phyloP scores from a whole-genome alignment of 1,140 invertebrate genomes.

The Rhopalosiphum maidis region DNA sequence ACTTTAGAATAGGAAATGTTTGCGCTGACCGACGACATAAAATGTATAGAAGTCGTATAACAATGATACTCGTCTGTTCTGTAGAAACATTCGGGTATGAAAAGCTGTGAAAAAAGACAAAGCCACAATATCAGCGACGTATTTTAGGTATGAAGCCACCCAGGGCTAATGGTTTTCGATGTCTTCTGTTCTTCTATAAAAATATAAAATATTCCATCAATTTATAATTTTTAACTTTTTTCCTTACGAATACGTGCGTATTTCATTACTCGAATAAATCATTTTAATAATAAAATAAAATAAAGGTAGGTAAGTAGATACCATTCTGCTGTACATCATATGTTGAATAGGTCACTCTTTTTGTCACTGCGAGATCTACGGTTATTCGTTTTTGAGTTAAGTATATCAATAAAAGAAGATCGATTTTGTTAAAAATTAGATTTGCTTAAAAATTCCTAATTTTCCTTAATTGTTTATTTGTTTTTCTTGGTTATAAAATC shows the following conservation, averaged over 20 bases:
- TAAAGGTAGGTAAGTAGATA: no score
- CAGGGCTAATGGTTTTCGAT: slow-evolving; percentile 16
- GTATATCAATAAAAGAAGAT: no score
- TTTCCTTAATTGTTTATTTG: no score
- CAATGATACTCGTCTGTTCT: slow-evolving; percentile 37
- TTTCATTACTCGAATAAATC: background rate
- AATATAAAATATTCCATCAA: background rate
- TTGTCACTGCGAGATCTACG: no score
- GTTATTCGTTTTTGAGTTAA: no score
- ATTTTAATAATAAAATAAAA: no score
- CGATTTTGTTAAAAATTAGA: no score
- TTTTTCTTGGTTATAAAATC: no score
- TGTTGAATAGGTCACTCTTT: no score
- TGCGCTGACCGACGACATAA: slow-evolving; percentile 9
- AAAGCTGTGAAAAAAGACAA: background rate
- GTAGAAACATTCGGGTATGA: background rate
- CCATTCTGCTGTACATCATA: no score
- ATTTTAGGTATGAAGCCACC: background rate
- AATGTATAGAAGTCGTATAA: slow-evolving; percentile 31
- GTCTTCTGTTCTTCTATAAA: background rate
- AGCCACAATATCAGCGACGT: background rate
- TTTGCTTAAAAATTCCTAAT: no score
- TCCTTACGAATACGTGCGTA: background rate
- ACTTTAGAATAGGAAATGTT: slow-evolving; percentile 47
- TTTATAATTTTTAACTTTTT: background rate